These are phyloP conservation scores for Eira barbara DNA, from an alignment of 2,113 vertebrate species.

Conservation along the genomic window DNA sequence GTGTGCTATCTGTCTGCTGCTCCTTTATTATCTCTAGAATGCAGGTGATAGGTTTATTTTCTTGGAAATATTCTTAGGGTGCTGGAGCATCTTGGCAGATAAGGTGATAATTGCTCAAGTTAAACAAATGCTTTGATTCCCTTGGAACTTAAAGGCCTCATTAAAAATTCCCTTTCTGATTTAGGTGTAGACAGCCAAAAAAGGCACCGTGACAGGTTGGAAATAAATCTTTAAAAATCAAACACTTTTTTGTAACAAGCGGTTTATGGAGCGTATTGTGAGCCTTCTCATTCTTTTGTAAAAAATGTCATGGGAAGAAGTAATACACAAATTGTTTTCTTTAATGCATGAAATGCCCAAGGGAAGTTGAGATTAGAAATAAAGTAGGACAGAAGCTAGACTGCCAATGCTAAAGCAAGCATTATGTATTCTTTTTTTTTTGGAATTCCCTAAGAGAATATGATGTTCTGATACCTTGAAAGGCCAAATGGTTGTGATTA, in stretches of 20 bases:
- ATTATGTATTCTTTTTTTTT: background rate
- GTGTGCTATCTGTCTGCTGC: background rate
- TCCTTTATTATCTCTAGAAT: conserved; percentile 23
- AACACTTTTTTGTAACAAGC: conserved; percentile 22
- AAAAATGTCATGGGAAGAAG: conserved; percentile 40
- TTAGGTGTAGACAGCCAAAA: conserved; percentile 42
- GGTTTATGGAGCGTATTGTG: conserved; percentile 39
- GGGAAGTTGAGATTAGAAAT: conserved; percentile 49
- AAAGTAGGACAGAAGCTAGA: background rate
- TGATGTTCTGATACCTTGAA: conserved; percentile 51
- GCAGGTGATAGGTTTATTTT: conserved; percentile 41
- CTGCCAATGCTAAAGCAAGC: background rate
- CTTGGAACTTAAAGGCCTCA: conserved; percentile 28
- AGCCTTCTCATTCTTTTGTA: conserved; percentile 38
- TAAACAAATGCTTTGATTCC: conserved; percentile 59
- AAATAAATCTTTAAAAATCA: conserved; percentile 60
- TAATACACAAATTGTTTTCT: conserved; percentile 38
- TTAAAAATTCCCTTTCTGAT: conserved; percentile 62
- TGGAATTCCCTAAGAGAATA: conserved; percentile 40
- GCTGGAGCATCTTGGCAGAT: conserved; percentile 32
- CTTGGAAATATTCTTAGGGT: conserved; percentile 27
- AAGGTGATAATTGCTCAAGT: conserved; percentile 48
- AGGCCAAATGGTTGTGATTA: conserved; percentile 59
- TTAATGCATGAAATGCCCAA: conserved; percentile 46
- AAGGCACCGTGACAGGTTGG: background rate